These are phyloP conservation scores for Coelopa pilipes DNA, from an alignment of 2,888 invertebrate species.

Conservation along the genomic window DNA sequence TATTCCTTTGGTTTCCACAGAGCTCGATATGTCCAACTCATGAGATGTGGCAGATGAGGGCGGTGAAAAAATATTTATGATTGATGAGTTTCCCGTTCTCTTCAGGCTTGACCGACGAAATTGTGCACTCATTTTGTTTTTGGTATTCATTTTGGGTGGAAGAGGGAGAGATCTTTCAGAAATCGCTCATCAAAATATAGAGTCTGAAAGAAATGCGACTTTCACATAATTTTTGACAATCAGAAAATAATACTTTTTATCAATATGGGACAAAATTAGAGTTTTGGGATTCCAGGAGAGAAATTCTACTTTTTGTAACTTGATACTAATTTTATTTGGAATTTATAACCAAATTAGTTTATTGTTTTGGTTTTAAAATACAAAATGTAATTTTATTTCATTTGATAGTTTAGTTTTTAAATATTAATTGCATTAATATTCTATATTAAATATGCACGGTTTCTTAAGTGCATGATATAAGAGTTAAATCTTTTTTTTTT, in stretches of 20 bases:
- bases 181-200: background rate
- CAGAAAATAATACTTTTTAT: too few relatives aligned
- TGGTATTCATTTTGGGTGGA: too few relatives aligned
- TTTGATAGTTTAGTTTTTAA: background rate
- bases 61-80: conserved; percentile 40
- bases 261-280: too few relatives aligned
- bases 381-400: conserved; percentile 13
- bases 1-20: background rate
- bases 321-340: too few relatives aligned
- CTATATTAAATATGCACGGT: background rate
- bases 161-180: background rate
- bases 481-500: conserved; percentile 5
- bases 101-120: too few relatives aligned
- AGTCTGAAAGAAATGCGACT: background rate
- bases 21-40: background rate
- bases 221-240: too few relatives aligned
- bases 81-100: background rate
- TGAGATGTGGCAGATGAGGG: conserved; percentile 16
- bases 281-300: too few relatives aligned
- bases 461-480: conserved; percentile 15
- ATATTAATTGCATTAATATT: conserved; percentile 27
- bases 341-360: background rate
- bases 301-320: too few relatives aligned
- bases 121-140: background rate
- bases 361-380: background rate